phyloP scores from a whole-genome alignment of 2,797 vertebrate species.

The Arremon brunneinucha region DNA sequence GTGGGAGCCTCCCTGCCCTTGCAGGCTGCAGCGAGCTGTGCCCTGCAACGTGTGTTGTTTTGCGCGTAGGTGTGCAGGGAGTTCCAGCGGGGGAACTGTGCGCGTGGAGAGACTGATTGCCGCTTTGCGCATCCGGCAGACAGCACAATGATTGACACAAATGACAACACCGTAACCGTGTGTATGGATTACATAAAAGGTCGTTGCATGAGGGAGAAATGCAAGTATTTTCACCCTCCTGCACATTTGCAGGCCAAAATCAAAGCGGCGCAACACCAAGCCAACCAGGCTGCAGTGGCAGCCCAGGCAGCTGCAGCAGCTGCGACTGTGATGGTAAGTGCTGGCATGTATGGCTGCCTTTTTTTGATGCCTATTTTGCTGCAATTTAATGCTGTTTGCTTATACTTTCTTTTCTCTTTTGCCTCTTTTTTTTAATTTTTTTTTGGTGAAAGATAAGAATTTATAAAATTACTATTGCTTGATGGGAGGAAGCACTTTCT shows the following conservation, averaged over 20 bases:
- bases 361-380: constrained; percentile 46
- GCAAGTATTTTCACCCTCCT: constrained; percentile 99
- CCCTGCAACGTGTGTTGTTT: constrained; percentile 61
- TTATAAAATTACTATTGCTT: constrained; percentile 55
- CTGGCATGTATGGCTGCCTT: constrained; percentile 57
- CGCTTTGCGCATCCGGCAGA: constrained; percentile 98
- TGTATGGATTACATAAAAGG: constrained; percentile 99
- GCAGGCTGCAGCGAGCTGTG: accelerated
- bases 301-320: constrained; percentile 89
- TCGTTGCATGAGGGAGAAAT: constrained; percentile 99
- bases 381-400: constrained; percentile 40
- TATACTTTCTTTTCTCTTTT: constrained; percentile 47
- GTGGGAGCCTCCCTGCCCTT: not conserved
- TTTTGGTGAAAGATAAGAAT: not conserved
- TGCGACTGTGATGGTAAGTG: constrained; percentile 86
- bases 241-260: constrained; percentile 99
- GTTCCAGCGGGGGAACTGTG: constrained; percentile 98
- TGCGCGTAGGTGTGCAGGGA: constrained; percentile 91
- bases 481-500: constrained; percentile 24
- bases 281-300: constrained; percentile 90
- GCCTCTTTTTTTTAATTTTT: not conserved
- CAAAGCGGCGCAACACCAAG: constrained; percentile 97
- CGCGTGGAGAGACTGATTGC: constrained; percentile 97
- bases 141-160: constrained; percentile 98
- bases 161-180: constrained; percentile 98